Percentiles rank a stretch among this genome's conserved stretches.
Evolutionary conservation across 1,140 invertebrate species (phyloP).

Genomic region (Caligus rogercresseyi): DNA sequence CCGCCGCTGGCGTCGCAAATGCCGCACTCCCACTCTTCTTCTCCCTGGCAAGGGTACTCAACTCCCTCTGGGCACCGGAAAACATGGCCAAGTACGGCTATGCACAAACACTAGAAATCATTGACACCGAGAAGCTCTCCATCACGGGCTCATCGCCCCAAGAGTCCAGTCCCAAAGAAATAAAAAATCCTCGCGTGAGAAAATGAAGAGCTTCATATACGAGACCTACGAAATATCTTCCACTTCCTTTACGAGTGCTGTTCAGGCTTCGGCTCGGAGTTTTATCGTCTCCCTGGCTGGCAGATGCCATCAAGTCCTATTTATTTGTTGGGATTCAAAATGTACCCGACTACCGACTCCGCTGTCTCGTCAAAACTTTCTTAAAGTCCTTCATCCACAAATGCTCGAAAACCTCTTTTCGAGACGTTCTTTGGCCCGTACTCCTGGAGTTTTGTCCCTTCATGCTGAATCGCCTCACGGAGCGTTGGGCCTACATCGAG

Average conservation of each 20-base stretch:
- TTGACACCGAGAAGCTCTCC: slow-evolving; percentile 48
- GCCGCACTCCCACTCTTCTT: slow-evolving; percentile 57
- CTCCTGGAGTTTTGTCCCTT: slow-evolving; percentile 52
- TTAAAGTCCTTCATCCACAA: slow-evolving; percentile 64
- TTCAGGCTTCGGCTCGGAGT: slow-evolving; percentile 55
- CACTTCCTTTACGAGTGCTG: slow-evolving; percentile 59
- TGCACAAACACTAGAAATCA: slow-evolving; percentile 44
- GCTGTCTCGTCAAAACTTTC: slow-evolving; percentile 61
- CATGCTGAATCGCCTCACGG: slow-evolving; percentile 52
- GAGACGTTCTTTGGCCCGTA: slow-evolving; percentile 52
- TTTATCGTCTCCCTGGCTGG: slow-evolving; percentile 41
- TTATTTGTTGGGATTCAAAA: slow-evolving; percentile 29
- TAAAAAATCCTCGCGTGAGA: slow-evolving; percentile 21
- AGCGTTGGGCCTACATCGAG: slow-evolving; percentile 62
- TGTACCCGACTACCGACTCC: slow-evolving; percentile 60
- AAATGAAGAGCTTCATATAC: slow-evolving; percentile 60
- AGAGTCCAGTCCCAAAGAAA: neutral
- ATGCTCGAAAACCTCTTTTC: slow-evolving; percentile 57
- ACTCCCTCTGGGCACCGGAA: slow-evolving; percentile 53
- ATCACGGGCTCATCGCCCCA: slow-evolving; percentile 36
- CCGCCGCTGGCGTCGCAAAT: slow-evolving; percentile 57
- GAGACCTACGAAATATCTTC: slow-evolving; percentile 50
- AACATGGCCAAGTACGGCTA: slow-evolving; percentile 40
- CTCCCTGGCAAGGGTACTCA: slow-evolving; percentile 50
- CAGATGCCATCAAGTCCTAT: slow-evolving; percentile 27